Percentiles rank a stretch among this genome's conserved stretches.
Conservation (phyloP, 2,888 invertebrate genomes). For the Hymenopus coronatus region DNA sequence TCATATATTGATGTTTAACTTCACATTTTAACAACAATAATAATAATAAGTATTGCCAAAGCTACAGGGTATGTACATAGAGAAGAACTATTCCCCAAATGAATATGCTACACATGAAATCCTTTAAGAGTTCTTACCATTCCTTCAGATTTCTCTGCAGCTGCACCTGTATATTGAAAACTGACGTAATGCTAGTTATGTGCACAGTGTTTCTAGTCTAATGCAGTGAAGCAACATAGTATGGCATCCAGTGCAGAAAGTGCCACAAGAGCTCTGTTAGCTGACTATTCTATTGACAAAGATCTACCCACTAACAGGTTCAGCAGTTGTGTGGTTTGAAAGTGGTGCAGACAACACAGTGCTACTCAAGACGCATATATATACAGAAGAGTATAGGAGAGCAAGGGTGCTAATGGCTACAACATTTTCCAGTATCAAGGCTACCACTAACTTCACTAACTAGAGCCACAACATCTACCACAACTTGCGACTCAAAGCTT, state of each 20-base stretch:
- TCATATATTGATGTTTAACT: too few species aligned
- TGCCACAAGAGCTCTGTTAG: not conserved
- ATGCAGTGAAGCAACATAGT: not conserved
- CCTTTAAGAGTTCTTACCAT: not conserved
- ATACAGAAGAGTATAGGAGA: not conserved
- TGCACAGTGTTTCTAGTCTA: not conserved
- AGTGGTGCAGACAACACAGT: not conserved
- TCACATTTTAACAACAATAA: too few species aligned
- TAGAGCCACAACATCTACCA: slow-evolving; percentile 1
- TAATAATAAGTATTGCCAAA: too few species aligned
- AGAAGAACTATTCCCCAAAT: too few species aligned
- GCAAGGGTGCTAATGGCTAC: not conserved
- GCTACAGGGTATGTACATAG: too few species aligned
- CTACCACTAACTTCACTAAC: slow-evolving; percentile 2
- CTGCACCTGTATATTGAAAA: too few species aligned
- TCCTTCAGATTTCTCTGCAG: not conserved
- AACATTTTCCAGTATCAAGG: not conserved
- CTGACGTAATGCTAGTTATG: too few species aligned
- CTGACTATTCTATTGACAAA: not conserved
- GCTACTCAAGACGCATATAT: not conserved
- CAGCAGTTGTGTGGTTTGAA: not conserved
- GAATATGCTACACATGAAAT: too few species aligned
- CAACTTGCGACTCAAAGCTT: not conserved
- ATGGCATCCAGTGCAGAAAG: not conserved
- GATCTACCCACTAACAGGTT: not conserved